Conservation (phyloP, 2,888 invertebrate species). For the Thumatha senex region DNA sequence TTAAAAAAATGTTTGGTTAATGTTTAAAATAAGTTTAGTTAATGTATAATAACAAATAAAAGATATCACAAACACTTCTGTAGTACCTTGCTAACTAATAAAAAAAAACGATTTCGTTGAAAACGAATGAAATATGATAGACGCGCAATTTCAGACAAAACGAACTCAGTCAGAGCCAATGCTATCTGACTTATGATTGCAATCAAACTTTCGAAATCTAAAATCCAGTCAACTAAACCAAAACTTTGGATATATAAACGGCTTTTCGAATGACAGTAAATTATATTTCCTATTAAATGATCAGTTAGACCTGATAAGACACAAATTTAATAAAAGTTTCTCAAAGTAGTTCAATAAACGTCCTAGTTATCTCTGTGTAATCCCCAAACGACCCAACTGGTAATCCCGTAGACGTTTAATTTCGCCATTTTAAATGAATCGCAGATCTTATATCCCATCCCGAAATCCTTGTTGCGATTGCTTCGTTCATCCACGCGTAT, state of each 20-base stretch:
- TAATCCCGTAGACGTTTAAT: constrained; percentile 70
- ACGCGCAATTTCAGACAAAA: background rate
- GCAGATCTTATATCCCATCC: constrained; percentile 61
- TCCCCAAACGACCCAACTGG: constrained; percentile 57
- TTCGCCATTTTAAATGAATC: constrained; percentile 70
- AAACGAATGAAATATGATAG: background rate
- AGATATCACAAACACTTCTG: no score
- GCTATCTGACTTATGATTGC: constrained; percentile 1
- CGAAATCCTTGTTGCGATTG: constrained; percentile 55
- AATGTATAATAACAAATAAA: no score
- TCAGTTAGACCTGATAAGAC: constrained; percentile 41
- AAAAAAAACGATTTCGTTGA: no score
- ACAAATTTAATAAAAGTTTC: constrained; percentile 57
- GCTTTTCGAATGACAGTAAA: constrained; percentile 36
- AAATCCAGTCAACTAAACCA: constrained; percentile 19
- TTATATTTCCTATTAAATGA: constrained; percentile 51
- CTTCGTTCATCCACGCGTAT: constrained; percentile 53
- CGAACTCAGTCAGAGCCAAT: background rate
- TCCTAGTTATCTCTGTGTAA: constrained; percentile 63
- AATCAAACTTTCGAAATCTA: constrained; percentile 7
- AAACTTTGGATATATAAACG: constrained; percentile 27
- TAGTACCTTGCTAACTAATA: no score
- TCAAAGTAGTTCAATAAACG: constrained; percentile 60
- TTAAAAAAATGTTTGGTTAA: no score
- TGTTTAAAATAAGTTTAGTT: no score